Evolutionary conservation across 2,797 vertebrate species (phyloP).

Genomic region (Menidia menidia): DNA sequence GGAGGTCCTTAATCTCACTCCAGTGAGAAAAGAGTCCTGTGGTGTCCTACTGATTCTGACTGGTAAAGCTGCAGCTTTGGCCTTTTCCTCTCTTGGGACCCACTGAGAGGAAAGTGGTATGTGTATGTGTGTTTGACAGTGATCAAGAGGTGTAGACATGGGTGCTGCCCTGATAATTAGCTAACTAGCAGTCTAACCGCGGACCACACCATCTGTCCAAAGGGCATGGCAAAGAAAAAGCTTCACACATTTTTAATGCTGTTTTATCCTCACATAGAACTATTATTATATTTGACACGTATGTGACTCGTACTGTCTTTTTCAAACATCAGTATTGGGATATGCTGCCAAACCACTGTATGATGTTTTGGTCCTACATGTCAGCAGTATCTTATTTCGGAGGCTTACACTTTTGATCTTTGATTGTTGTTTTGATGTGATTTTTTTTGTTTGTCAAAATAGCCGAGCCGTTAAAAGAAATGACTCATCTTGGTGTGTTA

Average conservation of each 20-base stretch:
- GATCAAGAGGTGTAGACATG: slow-evolving; percentile 47
- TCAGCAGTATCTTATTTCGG: background rate
- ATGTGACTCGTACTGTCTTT: slow-evolving; percentile 29
- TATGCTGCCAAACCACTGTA: background rate
- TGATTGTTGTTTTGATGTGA: too few relatives aligned
- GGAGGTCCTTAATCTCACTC: slow-evolving; percentile 44
- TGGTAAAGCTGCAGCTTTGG: slow-evolving; percentile 64
- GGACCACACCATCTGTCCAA: slow-evolving; percentile 79
- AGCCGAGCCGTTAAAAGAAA: too few relatives aligned
- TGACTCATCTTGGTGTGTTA: too few relatives aligned
- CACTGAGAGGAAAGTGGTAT: slow-evolving; percentile 31
- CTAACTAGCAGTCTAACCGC: slow-evolving; percentile 75
- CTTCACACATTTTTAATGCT: slow-evolving; percentile 83
- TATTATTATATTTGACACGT: slow-evolving; percentile 58
- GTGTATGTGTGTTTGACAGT: slow-evolving; percentile 38
- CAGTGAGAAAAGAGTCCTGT: slow-evolving; percentile 45
- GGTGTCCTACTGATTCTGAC: slow-evolving; percentile 47
- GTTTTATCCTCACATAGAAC: slow-evolving; percentile 78
- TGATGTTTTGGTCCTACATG: too few relatives aligned
- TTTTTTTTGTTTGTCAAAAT: too few relatives aligned
- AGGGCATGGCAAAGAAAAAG: slow-evolving; percentile 59
- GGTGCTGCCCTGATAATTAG: slow-evolving; percentile 75
- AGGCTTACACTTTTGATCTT: too few relatives aligned
- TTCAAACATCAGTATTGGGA: background rate
- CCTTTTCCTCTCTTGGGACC: slow-evolving; percentile 69